Percentiles rank a stretch among this genome's conserved stretches.
These are phyloP conservation scores for Hemiprocne comata DNA, from an alignment of 2,113 vertebrate genomes.

Conservation along the genomic window DNA sequence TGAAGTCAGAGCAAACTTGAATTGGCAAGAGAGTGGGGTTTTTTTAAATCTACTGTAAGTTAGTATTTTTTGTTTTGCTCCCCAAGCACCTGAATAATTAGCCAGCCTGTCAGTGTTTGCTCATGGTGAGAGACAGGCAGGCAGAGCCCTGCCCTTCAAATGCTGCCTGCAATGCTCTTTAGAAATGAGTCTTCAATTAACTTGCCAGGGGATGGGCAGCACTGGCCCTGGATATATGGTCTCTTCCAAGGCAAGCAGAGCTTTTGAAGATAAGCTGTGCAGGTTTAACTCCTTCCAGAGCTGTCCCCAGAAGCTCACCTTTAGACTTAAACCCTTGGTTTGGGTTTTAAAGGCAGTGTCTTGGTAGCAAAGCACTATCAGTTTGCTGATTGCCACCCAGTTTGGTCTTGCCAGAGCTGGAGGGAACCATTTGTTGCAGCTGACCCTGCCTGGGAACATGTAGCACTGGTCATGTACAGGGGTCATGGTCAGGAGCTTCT, in stretches of 20 bases:
- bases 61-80: neutral
- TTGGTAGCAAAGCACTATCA: neutral
- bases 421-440: neutral
- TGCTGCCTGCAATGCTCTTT: neutral
- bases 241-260: neutral
- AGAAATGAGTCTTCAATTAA: neutral
- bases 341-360: neutral
- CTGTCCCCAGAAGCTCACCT: neutral
- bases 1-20: conserved; percentile 2
- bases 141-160: neutral
- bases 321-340: neutral
- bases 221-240: neutral
- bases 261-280: neutral
- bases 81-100: neutral
- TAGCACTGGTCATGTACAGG: fast-evolving
- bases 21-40: neutral
- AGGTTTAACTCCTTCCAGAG: neutral
- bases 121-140: neutral
- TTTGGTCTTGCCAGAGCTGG: neutral
- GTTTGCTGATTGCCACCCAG: neutral
- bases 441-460: neutral
- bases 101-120: neutral
- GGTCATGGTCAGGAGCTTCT: too few species aligned
- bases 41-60: neutral
- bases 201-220: neutral